These are phyloP conservation scores for Diorhabda elongata DNA, from an alignment of 1,140 invertebrate genomes.

Conservation along the genomic window DNA sequence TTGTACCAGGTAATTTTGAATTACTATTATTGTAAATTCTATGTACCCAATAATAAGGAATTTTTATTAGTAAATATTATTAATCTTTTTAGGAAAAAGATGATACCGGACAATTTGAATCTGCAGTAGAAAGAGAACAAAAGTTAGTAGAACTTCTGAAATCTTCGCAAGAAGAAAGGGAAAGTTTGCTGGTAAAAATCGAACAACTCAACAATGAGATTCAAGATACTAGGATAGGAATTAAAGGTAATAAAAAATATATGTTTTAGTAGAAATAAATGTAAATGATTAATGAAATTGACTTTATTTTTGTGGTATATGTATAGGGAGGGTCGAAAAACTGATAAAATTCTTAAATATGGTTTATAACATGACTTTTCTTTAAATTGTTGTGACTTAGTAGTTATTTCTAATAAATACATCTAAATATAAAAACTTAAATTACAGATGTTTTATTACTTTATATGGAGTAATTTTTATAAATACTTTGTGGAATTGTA, in stretches of 20 bases:
- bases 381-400: too few species aligned
- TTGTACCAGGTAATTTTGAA: conserved; percentile 32
- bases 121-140: conserved; percentile 71
- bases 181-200: conserved; percentile 66
- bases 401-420: too few species aligned
- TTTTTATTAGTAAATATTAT: background rate
- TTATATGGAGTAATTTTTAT: too few species aligned
- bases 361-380: too few species aligned
- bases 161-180: conserved; percentile 76
- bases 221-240: conserved; percentile 47
- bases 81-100: conserved; percentile 41
- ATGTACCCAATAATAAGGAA: background rate
- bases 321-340: too few species aligned
- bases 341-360: too few species aligned
- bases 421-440: too few species aligned
- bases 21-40: conserved; percentile 45
- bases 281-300: too few species aligned
- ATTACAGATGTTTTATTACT: too few species aligned
- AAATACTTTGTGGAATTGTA: too few species aligned
- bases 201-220: conserved; percentile 71
- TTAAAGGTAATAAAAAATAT: background rate
- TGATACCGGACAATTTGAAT: conserved; percentile 59
- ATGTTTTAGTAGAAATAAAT: too few species aligned
- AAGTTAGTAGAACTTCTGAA: conserved; percentile 83
- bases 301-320: too few species aligned